These are phyloP conservation scores for Drosophila lutescens DNA, from an alignment of 2,888 invertebrate genomes.

Conservation along the genomic window DNA sequence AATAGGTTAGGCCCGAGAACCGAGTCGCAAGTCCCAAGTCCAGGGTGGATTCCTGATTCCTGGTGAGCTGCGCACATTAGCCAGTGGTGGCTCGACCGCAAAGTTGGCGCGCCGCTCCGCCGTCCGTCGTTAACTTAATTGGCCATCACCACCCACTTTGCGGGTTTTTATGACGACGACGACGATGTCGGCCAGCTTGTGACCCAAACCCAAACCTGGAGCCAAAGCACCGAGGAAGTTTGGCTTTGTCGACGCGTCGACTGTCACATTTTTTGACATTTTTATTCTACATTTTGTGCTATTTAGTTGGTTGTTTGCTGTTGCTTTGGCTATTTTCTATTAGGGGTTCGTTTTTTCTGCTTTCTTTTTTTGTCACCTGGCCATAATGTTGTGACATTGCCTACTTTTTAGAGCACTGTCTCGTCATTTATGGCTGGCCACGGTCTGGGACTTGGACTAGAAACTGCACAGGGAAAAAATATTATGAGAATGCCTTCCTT, in stretches of 20 bases:
- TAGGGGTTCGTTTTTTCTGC: conserved; percentile 41
- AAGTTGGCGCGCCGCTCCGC: conserved; percentile 62
- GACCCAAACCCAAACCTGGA: conserved; percentile 26
- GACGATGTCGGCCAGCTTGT: conserved; percentile 26
- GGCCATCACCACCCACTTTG: conserved; percentile 77
- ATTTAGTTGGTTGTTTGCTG: conserved; percentile 51
- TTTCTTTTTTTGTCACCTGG: conserved; percentile 68
- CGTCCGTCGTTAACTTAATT: conserved; percentile 77
- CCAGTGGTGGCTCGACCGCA: conserved; percentile 63
- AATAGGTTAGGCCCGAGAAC: conserved; percentile 59
- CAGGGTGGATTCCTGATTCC: conserved; percentile 20
- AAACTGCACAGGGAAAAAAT: conserved; percentile 2
- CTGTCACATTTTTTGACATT: conserved; percentile 79
- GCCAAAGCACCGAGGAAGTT: conserved; percentile 40
- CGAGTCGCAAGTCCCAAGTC: not conserved
- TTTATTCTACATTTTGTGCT: conserved; percentile 72
- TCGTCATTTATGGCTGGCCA: conserved; percentile 26
- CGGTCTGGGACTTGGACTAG: conserved; percentile 6
- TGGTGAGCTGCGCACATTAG: conserved; percentile 29
- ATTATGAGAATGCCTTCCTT: not conserved
- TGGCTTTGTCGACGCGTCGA: conserved; percentile 49
- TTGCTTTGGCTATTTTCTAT: conserved; percentile 55
- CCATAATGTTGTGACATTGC: conserved; percentile 63
- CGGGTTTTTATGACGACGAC: conserved; percentile 72
- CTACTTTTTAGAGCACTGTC: conserved; percentile 62